Evolutionary conservation across 2,888 invertebrate species (phyloP).

Genomic region (Cerceris ruficornis): DNA sequence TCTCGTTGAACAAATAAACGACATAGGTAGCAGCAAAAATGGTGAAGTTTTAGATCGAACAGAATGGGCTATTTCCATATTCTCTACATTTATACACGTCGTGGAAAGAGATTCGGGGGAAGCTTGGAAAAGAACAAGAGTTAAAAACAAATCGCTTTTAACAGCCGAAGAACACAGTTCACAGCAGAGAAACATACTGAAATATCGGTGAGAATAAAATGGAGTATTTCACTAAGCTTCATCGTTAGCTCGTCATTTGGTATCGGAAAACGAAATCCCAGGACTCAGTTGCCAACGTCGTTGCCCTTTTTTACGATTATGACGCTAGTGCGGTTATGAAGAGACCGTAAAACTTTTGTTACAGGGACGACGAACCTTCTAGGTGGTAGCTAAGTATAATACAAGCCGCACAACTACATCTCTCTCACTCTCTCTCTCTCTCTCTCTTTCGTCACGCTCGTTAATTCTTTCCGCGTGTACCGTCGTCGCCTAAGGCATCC

Average conservation of each 20-base stretch:
- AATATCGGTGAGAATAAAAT: slow-evolving; percentile 38
- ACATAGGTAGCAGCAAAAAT: no score
- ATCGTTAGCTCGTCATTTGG: slow-evolving; percentile 34
- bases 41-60: no score
- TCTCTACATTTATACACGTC: neutral
- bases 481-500: slow-evolving; percentile 2
- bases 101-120: neutral
- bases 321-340: slow-evolving; percentile 57
- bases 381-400: slow-evolving; percentile 29
- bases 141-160: neutral
- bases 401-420: slow-evolving; percentile 21
- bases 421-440: neutral
- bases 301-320: slow-evolving; percentile 55
- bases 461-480: slow-evolving; percentile 53
- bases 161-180: neutral
- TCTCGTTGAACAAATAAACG: no score
- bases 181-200: neutral
- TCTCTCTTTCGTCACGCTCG: slow-evolving; percentile 45
- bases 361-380: slow-evolving; percentile 55
- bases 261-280: slow-evolving; percentile 19
- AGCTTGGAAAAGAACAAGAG: no score
- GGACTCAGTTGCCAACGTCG: slow-evolving; percentile 10
- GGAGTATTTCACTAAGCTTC: slow-evolving; percentile 15
- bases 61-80: neutral
- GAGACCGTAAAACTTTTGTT: slow-evolving; percentile 62